These are phyloP conservation scores for Colaptes auratus DNA, from an alignment of 2,113 vertebrate species.

Conservation along the genomic window DNA sequence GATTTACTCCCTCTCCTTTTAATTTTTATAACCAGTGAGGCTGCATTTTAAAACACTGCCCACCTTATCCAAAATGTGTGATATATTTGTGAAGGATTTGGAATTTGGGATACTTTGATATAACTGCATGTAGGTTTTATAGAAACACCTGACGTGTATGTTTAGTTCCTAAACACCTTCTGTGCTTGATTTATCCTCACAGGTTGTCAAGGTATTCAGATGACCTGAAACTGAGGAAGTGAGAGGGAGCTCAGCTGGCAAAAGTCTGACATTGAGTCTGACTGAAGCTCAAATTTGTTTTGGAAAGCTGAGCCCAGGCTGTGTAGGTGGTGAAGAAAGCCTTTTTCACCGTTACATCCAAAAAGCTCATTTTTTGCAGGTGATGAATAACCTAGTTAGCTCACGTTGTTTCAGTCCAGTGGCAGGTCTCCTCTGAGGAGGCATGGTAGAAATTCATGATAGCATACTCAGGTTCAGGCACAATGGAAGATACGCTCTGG, in stretches of 20 bases:
- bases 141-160: conserved; percentile 59
- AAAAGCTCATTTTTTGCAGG: conserved; percentile 34
- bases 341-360: conserved; percentile 38
- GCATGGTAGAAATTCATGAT: background rate
- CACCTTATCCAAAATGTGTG: conserved; percentile 16
- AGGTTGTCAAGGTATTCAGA: conserved; percentile 66
- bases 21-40: background rate
- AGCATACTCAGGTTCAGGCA: background rate
- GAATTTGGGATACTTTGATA: conserved; percentile 43
- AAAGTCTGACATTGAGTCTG: conserved; percentile 66
- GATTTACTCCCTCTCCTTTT: conserved; percentile 18
- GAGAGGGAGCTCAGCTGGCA: conserved; percentile 68
- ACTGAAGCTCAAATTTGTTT: conserved; percentile 51
- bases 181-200: conserved; percentile 70
- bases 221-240: conserved; percentile 67
- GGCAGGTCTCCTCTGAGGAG: background rate
- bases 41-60: conserved; percentile 24
- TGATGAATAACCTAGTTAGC: conserved; percentile 61
- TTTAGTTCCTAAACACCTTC: conserved; percentile 65
- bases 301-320: conserved; percentile 52
- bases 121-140: conserved; percentile 36
- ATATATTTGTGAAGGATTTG: conserved; percentile 22
- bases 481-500: background rate
- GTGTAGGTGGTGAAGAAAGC: conserved; percentile 54
- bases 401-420: background rate